Evolutionary conservation across 37 sponge, comb jelly and placozoan species (phyloP).

Genomic region (Ephydatia muelleri): DNA sequence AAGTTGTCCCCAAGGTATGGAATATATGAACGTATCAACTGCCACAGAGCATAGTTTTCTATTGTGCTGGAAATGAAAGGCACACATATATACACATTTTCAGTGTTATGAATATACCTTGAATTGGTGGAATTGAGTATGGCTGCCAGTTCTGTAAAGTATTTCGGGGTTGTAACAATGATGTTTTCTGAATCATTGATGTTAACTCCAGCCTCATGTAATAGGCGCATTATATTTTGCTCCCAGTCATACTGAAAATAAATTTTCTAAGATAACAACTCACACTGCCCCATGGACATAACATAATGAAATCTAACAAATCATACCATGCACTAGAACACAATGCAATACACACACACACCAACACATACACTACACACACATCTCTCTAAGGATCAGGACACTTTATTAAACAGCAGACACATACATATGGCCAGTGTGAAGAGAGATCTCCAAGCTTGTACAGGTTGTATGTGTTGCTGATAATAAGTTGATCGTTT

Average conservation of each 20-base stretch:
- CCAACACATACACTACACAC: too few relatives aligned
- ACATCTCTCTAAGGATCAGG: too few relatives aligned
- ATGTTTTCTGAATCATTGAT: slow-evolving; percentile 3
- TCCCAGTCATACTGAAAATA: slow-evolving; percentile 52
- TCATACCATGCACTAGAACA: too few relatives aligned
- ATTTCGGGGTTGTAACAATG: slow-evolving; percentile 51
- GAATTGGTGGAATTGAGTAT: not conserved
- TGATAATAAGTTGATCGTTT: slow-evolving; percentile 23
- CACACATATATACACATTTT: too few relatives aligned
- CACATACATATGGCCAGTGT: slow-evolving; percentile 24
- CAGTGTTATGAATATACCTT: too few relatives aligned
- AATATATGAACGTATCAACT: slow-evolving; percentile 25
- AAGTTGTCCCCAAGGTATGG: slow-evolving; percentile 41
- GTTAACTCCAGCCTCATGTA: slow-evolving; percentile 7
- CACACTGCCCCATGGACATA: too few relatives aligned
- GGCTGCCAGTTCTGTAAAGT: slow-evolving; percentile 37
- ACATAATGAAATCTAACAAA: too few relatives aligned
- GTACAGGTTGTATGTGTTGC: slow-evolving; percentile 41
- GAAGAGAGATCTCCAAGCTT: slow-evolving; percentile 14
- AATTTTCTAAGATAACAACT: too few relatives aligned
- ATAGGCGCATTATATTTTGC: not conserved
- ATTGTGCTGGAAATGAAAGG: slow-evolving; percentile 15
- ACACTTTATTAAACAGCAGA: too few relatives aligned
- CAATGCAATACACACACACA: too few relatives aligned
- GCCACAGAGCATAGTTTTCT: slow-evolving; percentile 72